Conservation (phyloP, 2,797 vertebrate species). For the Cyclopterus lumpus region DNA sequence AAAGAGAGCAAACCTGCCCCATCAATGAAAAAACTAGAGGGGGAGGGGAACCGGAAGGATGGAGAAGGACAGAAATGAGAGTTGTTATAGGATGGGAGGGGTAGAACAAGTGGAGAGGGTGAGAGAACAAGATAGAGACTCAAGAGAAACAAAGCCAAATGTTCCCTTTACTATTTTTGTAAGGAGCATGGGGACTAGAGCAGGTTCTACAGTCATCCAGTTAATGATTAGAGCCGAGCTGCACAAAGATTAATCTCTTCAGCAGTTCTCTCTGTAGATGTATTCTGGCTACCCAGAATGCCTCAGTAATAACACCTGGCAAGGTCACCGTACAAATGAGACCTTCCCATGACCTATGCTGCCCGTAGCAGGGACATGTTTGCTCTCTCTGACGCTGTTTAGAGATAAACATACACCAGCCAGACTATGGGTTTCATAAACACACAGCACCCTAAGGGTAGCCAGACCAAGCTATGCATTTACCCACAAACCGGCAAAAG, state of each 20-base stretch:
- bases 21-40: constrained; percentile 77
- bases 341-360: constrained; percentile 75
- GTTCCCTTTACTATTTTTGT: constrained; percentile 82
- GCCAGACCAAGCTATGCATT: constrained; percentile 32
- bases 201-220: constrained; percentile 65
- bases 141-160: constrained; percentile 79
- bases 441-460: constrained; percentile 55
- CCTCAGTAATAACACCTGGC: constrained; percentile 71
- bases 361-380: constrained; percentile 65
- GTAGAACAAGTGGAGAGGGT: constrained; percentile 67
- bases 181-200: constrained; percentile 69
- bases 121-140: constrained; percentile 68
- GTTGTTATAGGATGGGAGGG: constrained; percentile 73
- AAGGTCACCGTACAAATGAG: constrained; percentile 74
- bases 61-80: constrained; percentile 82
- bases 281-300: constrained; percentile 59
- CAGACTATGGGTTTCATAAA: constrained; percentile 69
- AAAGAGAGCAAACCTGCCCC: constrained; percentile 69
- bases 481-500: constrained; percentile 47
- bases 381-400: constrained; percentile 70
- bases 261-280: constrained; percentile 38
- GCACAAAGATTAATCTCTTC: constrained; percentile 70
- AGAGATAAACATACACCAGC: constrained; percentile 70
- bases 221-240: constrained; percentile 78
- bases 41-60: constrained; percentile 80